Evolutionary conservation across 2,888 invertebrate genomes (phyloP).

Genomic region (Agrenia bidenticulata): DNA sequence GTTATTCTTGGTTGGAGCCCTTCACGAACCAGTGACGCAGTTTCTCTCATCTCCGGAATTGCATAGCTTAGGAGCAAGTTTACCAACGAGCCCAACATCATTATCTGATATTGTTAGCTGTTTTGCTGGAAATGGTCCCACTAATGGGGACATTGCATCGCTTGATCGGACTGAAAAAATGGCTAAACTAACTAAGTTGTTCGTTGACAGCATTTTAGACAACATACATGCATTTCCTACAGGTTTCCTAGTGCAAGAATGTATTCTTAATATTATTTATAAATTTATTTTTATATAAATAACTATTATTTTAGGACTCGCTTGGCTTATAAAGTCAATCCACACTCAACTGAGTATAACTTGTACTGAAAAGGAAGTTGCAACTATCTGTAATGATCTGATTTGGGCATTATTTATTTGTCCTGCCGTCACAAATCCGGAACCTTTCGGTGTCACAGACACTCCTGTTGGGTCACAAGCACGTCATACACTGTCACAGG

Average conservation of each 20-base stretch:
- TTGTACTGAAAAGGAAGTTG: constrained; percentile 55
- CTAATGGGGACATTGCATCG: constrained; percentile 48
- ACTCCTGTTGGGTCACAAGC: constrained; percentile 50
- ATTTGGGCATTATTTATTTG: constrained; percentile 63
- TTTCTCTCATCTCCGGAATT: constrained; percentile 61
- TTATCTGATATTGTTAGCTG: constrained; percentile 32
- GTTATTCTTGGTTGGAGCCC: constrained; percentile 86
- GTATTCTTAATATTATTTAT: background rate
- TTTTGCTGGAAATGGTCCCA: constrained; percentile 26
- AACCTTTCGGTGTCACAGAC: constrained; percentile 80
- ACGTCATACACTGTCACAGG: constrained; percentile 49
- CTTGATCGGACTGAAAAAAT: constrained; percentile 57
- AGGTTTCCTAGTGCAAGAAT: constrained; percentile 62
- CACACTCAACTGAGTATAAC: constrained; percentile 45
- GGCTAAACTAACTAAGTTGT: constrained; percentile 74
- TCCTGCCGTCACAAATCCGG: constrained; percentile 94
- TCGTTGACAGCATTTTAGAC: constrained; percentile 77
- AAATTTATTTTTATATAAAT: constrained; percentile 1
- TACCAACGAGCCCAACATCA: constrained; percentile 39
- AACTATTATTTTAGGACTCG: constrained; percentile 38
- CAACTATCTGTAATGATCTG: constrained; percentile 82
- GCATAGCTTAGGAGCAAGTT: constrained; percentile 40
- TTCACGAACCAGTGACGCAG: constrained; percentile 87
- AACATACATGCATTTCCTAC: constrained; percentile 90
- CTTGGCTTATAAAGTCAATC: constrained; percentile 52